Conservation (phyloP, 1,140 invertebrate genomes). For the Heliconius hewitsoni region DNA sequence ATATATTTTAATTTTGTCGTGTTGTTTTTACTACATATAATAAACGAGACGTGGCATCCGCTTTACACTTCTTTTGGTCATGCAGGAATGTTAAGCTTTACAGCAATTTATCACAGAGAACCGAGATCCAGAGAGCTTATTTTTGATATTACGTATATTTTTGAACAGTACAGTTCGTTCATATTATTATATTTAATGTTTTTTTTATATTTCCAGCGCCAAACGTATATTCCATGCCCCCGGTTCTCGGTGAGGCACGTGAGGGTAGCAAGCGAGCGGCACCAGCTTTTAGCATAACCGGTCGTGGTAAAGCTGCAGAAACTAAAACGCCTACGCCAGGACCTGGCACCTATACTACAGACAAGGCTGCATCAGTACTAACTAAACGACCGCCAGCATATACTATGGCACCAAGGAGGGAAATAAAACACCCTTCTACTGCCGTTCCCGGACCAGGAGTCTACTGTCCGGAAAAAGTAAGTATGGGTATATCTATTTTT, state of each 20-base stretch:
- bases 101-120: neutral
- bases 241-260: conserved; percentile 86
- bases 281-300: conserved; percentile 78
- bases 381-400: conserved; percentile 71
- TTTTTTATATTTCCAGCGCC: conserved; percentile 83
- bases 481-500: neutral
- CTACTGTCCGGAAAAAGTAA: conserved; percentile 83
- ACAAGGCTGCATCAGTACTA: conserved; percentile 60
- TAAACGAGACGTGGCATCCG: neutral
- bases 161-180: no score
- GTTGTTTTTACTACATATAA: neutral
- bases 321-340: conserved; percentile 70
- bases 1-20: no score
- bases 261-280: conserved; percentile 84
- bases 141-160: no score
- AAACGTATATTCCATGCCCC: conserved; percentile 93
- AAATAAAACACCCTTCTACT: conserved; percentile 58
- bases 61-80: neutral
- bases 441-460: conserved; percentile 82
- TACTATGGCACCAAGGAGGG: conserved; percentile 76
- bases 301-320: conserved; percentile 63
- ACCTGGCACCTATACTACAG: conserved; percentile 75
- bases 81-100: neutral
- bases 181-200: no score
- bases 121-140: no score